Evolutionary conservation across 1,140 invertebrate genomes (phyloP), one percentile per base, ranked within the genome.

Genomic region (Drosophila yakuba): DNA sequence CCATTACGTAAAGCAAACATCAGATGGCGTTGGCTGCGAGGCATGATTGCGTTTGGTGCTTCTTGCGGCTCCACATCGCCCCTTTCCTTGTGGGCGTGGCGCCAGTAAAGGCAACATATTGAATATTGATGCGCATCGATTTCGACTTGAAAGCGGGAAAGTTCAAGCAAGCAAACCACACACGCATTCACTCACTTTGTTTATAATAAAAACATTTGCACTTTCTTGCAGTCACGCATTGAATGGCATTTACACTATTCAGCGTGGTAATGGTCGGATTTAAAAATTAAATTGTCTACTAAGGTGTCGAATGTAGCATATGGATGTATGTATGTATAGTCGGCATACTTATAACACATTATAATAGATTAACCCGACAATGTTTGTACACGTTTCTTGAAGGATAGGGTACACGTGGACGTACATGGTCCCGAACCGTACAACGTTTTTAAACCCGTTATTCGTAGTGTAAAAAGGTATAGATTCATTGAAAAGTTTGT

Each of bases 1-100:
- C 83, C 83, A 86, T 86, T 86, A 86, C 83, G 83, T 88, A 86
- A 86, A 86, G 83, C 83, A 86, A 88, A 86, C 83, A 86, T 86
- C 83, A 86, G 83, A 78, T 86, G 83, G 66, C 78, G 71, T 66
- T 82, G 74, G 79, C 64, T 61, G 66, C 64, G 79, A 59, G 66
- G 79, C 75, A 64, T 86, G 83, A 82, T 88, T 85, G 82, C 63
- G 83, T 82, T 88, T 85, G 74, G 48, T 74, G 41, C 59, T 59
- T 36, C 44, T 75, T 80, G 39, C 20, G 20, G 39, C n/a, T 35
- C 41, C 23, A 17, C 36, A 10, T 15, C 59, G 17, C 64, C 36
- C 44, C 5, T 52, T 15, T 7, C 28, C 17, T 15, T 41, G 36
- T 52, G 41, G 59, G 58, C 63, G 62, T 43, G 68, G 64, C 79